Base-by-base conservation (phyloP, 2,888 invertebrate genomes). In the Gasteruption jaculator region DNA sequence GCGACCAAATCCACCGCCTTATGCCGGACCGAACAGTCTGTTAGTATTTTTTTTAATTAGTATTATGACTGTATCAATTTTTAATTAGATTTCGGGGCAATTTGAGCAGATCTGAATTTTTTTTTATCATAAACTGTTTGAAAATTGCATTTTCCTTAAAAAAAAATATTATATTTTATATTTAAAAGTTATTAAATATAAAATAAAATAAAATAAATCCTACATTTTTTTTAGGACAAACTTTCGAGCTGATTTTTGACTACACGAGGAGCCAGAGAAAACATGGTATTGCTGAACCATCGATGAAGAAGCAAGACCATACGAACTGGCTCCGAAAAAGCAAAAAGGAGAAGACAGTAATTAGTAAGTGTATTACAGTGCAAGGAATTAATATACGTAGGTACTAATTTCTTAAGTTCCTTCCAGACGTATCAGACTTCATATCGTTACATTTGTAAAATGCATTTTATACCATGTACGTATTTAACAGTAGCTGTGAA, bases 1-100 rank as follows among this genome's bases (percentile, higher is more conserved):
- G 29, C 71, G 80, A 33, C 80, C 80, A 2, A 78, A 76, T 54
- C 79, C 80, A 10, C 80, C 79, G 5, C 79, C 79, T 2, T 80
- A 80, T 52, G 72, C 74, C 5, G 73, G 76, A 30, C 74, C 77
- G 4, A 74, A 74, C 50, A 75, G 73, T 56, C 73, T 74, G 71
- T 74, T 61, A 63, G 71, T 68, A 45, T 27, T 2, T 30, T 4
- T 7, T 38, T 20, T 7, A 26, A 22, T 40, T 34, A 20, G 11
- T 10, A 2, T 32, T 15, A 19, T n/a, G n/a, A n/a, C n/a, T n/a
- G n/a, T n/a, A n/a, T n/a, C n/a, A n/a, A n/a, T n/a, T n/a, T n/a
- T n/a, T n/a, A n/a, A n/a, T n/a, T n/a, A n/a, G n/a, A n/a, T n/a
- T n/a, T n/a, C n/a, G n/a, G n/a, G n/a, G n/a, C 29, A 10, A 29